Base-by-base conservation (phyloP, 2,113 vertebrate species). In the Colaptes auratus region DNA sequence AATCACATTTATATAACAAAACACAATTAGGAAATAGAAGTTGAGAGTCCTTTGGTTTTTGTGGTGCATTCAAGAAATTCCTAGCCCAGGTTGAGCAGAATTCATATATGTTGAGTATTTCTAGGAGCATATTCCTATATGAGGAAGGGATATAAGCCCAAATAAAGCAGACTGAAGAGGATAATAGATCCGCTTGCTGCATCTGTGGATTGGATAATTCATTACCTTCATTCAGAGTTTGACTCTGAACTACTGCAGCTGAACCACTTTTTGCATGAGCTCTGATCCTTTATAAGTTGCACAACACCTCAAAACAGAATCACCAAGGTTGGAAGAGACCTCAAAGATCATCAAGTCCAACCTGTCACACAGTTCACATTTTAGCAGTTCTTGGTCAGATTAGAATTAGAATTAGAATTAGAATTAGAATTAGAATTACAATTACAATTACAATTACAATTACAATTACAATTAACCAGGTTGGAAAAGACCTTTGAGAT, bases 1-100 rank as follows among this genome's bases (percentile, higher is more conserved):
- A 90, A 92, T 95, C 30, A 3, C 66, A 73, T 86, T 97, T 94
- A 88, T 92, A 52, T 65, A 95, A 90, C 64, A 71, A 74, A 92
- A 55, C 10, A 2, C 15, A 78, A 75, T 86, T 91, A 83, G 82
- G 65, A 86, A 75, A 86, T 83, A 71, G 36, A 86, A 95, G 80
- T 75, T 5, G 48, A 72, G 75, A 91, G 12, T 10, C 42, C 44
- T 81, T 78, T 74, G 15, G 0, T 16, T 91, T 91, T 86, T 88
- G n/a, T 7, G 5, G 59, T 27, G 82, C 65, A 63, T 18, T 89
- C 19, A 8, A 94, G 76, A 39, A 42, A 61, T 83, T 67, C 58
- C 30, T 56, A 83, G 48, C 44, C 30, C 59, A 58, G 56, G 59
- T 0, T 56, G 64, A 60, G n/a, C 2, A 74, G 60, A 88, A 91